Evolutionary conservation across 2,888 invertebrate genomes (phyloP), one percentile per base, ranked within the genome.

Genomic region (Sphaeridia pumilis): DNA sequence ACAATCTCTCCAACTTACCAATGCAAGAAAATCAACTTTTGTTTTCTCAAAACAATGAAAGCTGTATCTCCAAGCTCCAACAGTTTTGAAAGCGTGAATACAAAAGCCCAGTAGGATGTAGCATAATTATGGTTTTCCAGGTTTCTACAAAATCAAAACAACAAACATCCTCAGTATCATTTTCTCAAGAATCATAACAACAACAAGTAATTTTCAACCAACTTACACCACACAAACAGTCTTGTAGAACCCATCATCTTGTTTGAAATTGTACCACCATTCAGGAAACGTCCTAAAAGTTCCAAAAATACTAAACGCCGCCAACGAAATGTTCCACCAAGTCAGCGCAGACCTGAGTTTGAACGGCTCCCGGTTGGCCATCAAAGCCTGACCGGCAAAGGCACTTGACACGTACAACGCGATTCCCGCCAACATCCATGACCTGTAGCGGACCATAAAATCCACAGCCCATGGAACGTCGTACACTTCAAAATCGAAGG

Each of bases 251-350:
- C 76, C 72, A 20, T 77, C 74, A 56, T 72, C 70, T 34, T 70
- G 70, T n/a, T 63, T 63, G 44, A 76, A 65, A 3, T 73, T 70
- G 55, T 71, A 68, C 5, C 71, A 60, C 49, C 77, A 65, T 66
- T 78, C 77, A 2, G 77, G 76, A 14, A 74, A 66, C 48, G 75
- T 75, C 42, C 77, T 67, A 3, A 56, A 67, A 46, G 73, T 72
- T 52, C 74, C 77, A 51, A 70, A 67, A 51, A 73, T 73, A 67
- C 75, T 75, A 67, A 78, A 78, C 14, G 73, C 54, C 10, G 77
- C 77, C 53, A 78, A 66, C 34, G 70, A 66, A 22, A 72, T 67
- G 65, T 77, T 78, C 78, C 78, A 78, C 17, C 71, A 46, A 27
- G 73, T 71, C 21, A 78, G 69, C 12, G 70, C 69, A 2, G 68